Conservation (phyloP, 2,113 vertebrate species). For the Hemiscyllium ocellatum region DNA sequence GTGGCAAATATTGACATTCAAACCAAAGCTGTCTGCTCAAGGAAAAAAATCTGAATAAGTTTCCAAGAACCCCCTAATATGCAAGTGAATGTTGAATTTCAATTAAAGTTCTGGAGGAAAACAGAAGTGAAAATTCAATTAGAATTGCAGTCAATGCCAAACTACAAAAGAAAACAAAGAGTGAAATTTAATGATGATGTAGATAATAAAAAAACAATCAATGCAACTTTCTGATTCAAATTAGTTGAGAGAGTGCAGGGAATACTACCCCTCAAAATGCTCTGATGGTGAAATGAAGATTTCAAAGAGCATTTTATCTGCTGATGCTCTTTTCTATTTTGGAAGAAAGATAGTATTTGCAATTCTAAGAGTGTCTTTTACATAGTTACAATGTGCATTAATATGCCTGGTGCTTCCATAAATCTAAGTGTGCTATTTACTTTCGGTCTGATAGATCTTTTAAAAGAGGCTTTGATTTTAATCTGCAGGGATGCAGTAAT, state of each 20-base stretch:
- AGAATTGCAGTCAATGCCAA: background rate
- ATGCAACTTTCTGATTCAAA: background rate
- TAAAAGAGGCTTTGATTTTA: background rate
- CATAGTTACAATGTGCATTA: background rate
- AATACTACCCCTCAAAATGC: background rate
- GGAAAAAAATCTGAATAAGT: background rate
- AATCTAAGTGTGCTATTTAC: background rate
- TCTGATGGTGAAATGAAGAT: background rate
- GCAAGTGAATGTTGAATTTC: background rate
- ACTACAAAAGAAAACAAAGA: background rate
- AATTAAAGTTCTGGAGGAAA: conserved; percentile 18
- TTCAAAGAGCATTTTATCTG: background rate
- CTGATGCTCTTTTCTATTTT: background rate
- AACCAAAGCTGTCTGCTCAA: background rate
- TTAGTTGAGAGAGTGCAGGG: background rate
- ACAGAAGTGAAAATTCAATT: conserved; percentile 28
- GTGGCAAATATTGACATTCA: background rate
- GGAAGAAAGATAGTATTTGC: background rate
- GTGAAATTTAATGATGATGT: conserved; percentile 25
- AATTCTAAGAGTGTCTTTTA: background rate
- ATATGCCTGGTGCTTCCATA: background rate
- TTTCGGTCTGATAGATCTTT: background rate
- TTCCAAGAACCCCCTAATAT: background rate
- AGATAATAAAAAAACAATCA: background rate
- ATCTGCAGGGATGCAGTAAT: background rate